These are phyloP conservation scores for Spheniscus mendiculus DNA, from an alignment of 2,113 vertebrate genomes.

Conservation along the genomic window DNA sequence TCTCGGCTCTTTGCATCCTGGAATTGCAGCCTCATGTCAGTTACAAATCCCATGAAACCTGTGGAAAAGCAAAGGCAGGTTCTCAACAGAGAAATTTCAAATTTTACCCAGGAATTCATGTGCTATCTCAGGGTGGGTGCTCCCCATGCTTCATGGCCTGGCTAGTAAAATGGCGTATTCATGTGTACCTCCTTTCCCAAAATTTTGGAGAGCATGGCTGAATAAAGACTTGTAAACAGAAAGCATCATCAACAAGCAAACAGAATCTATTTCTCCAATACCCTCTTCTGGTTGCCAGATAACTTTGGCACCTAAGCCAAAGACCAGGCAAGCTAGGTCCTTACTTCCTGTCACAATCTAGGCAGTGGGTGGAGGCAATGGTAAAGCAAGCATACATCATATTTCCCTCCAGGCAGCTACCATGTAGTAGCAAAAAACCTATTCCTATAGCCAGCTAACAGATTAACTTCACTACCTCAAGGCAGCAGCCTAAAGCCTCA, in stretches of 20 bases:
- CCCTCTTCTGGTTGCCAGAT: not conserved
- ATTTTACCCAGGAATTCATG: not conserved
- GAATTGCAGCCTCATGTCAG: not conserved
- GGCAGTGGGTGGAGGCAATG: not conserved
- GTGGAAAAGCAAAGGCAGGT: not conserved
- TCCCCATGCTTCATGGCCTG: fast-evolving
- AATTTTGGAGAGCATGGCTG: not conserved
- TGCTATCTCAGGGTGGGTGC: not conserved
- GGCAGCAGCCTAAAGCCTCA: not conserved
- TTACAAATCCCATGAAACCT: not conserved
- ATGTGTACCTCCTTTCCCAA: not conserved
- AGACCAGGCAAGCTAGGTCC: not conserved
- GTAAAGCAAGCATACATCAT: not conserved
- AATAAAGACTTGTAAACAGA: not conserved
- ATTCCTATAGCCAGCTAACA: not conserved
- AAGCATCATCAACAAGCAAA: not conserved
- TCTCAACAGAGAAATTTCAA: not conserved
- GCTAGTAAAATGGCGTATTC: not conserved
- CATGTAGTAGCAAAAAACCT: not conserved
- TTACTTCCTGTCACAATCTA: not conserved
- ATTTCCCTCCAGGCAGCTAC: not conserved
- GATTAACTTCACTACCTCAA: not conserved
- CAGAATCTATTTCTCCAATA: not conserved
- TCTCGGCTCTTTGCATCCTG: not conserved
- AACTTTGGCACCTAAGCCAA: not conserved